Conservation (phyloP, 2,888 invertebrate genomes). For the Oscheius sp. region DNA sequence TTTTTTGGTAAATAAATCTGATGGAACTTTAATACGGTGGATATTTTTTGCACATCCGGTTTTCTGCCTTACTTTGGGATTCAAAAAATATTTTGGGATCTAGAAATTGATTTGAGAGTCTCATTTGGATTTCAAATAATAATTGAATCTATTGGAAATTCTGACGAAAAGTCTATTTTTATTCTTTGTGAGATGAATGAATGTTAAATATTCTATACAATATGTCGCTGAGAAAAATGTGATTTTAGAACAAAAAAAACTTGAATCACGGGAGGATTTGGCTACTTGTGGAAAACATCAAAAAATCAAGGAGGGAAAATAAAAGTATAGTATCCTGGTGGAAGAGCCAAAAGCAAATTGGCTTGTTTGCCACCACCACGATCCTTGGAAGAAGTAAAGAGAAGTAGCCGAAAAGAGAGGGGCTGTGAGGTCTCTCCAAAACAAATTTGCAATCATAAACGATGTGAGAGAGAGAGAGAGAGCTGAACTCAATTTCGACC, state of each 20-base stretch:
- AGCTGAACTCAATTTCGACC: not conserved
- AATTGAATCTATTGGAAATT: not conserved
- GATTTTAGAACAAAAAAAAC: too few relatives aligned
- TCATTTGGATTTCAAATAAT: too few relatives aligned
- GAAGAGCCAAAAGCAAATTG: not conserved
- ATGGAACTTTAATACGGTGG: not conserved
- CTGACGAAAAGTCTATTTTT: not conserved
- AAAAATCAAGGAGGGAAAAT: not conserved
- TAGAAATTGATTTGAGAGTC: too few relatives aligned
- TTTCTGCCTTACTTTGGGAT: too few relatives aligned
- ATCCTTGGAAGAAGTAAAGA: too few relatives aligned
- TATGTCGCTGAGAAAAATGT: too few relatives aligned
- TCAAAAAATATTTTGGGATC: too few relatives aligned
- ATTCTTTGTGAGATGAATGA: too few relatives aligned
- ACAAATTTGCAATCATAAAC: constrained; percentile 10
- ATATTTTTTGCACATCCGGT: too few relatives aligned
- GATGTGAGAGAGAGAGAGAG: not conserved
- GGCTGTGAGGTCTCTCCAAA: not conserved
- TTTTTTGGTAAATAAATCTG: not conserved
- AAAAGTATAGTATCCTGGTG: not conserved
- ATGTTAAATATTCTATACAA: too few relatives aligned
- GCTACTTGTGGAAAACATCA: not conserved
- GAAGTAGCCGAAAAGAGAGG: not conserved
- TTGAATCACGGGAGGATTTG: too few relatives aligned
- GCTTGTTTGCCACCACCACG: too few relatives aligned